phyloP scores from a whole-genome alignment of 2,888 invertebrate species.

The Yponomeuta evonymella region DNA sequence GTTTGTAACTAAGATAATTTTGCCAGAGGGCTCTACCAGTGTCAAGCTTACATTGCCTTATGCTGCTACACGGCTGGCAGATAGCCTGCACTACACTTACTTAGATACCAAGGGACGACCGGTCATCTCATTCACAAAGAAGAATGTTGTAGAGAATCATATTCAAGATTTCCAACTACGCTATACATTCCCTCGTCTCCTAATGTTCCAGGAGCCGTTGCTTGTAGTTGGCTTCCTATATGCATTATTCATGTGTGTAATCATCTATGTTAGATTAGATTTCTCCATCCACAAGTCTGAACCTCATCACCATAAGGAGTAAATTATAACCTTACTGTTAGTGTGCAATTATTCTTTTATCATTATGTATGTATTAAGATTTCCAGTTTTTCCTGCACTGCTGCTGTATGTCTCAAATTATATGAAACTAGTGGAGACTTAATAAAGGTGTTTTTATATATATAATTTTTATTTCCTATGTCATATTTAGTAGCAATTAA shows the following conservation, averaged over 20 bases:
- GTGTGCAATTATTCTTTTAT: background rate
- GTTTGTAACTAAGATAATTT: slow-evolving; percentile 88
- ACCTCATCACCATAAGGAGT: slow-evolving; percentile 69
- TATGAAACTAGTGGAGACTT: slow-evolving; percentile 20
- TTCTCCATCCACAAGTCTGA: slow-evolving; percentile 91
- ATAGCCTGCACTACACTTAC: slow-evolving; percentile 92
- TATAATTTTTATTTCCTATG: too few species aligned
- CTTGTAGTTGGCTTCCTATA: slow-evolving; percentile 92
- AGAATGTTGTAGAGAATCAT: slow-evolving; percentile 95
- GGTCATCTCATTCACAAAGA: slow-evolving; percentile 87
- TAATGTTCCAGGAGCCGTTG: slow-evolving; percentile 95
- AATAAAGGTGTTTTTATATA: too few species aligned
- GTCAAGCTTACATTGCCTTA: slow-evolving; percentile 90
- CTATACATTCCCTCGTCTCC: slow-evolving; percentile 89
- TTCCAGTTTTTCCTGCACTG: slow-evolving; percentile 45
- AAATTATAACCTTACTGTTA: slow-evolving; percentile 29
- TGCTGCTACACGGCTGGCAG: slow-evolving; percentile 82
- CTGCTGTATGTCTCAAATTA: slow-evolving; percentile 34
- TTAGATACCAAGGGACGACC: slow-evolving; percentile 96
- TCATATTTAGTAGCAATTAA: too few species aligned
- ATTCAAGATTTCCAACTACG: slow-evolving; percentile 95
- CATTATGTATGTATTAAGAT: slow-evolving; percentile 24
- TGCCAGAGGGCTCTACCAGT: slow-evolving; percentile 94
- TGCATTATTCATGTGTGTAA: slow-evolving; percentile 91
- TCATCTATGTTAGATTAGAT: slow-evolving; percentile 95